Percentiles rank a stretch among this genome's conserved stretches.
Conservation (phyloP, 2,113 vertebrate species). For the Platycercus adscitus region DNA sequence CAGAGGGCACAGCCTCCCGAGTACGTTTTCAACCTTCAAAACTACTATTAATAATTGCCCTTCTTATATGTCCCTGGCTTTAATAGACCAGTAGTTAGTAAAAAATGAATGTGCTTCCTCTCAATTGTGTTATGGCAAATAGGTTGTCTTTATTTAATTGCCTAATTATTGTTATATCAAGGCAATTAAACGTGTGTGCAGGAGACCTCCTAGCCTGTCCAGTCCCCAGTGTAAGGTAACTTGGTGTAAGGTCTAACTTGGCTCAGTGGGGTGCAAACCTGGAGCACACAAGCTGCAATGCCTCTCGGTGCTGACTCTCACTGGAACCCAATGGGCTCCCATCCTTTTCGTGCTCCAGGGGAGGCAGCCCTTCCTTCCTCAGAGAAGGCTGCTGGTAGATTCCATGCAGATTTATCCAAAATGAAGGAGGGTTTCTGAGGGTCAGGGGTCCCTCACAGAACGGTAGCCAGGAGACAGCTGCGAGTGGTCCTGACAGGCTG, state of each 20-base stretch:
- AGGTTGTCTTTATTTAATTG: slow-evolving; percentile 16
- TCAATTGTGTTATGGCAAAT: background rate
- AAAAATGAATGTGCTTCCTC: background rate
- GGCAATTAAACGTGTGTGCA: background rate
- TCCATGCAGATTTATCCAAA: background rate
- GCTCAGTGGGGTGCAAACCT: background rate
- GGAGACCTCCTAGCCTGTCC: background rate
- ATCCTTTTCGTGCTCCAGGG: background rate
- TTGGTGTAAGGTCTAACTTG: background rate
- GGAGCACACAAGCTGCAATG: background rate
- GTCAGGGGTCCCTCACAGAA: background rate
- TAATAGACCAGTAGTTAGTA: background rate
- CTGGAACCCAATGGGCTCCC: background rate
- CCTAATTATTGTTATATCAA: slow-evolving; percentile 21
- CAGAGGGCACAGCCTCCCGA: background rate
- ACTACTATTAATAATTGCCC: background rate
- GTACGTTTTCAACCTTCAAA: background rate
- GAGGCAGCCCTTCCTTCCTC: background rate
- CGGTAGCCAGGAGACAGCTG: background rate
- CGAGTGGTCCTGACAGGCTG: background rate
- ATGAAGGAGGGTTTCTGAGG: too few relatives aligned
- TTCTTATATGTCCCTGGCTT: background rate
- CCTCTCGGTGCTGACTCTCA: background rate
- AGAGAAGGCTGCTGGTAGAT: background rate
- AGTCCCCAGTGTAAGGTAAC: background rate